Conservation (phyloP, 2,888 invertebrate genomes). For the Phytoseiulus persimilis region DNA sequence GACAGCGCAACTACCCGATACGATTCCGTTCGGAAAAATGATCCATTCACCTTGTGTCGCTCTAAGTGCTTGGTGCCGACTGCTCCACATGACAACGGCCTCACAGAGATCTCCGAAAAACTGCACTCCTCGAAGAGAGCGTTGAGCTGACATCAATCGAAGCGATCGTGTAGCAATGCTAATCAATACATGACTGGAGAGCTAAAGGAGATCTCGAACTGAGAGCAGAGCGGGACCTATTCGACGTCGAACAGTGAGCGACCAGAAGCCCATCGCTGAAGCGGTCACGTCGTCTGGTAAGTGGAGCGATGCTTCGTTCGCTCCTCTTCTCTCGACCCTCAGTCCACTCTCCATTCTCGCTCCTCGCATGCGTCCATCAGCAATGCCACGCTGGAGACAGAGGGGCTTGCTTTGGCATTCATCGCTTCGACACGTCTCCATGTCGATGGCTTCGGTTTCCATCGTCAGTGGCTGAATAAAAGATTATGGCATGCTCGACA, state of each 20-base stretch:
- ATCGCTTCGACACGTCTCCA: not conserved
- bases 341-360: not conserved
- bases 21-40: no score
- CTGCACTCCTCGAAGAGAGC: not conserved
- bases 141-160: not conserved
- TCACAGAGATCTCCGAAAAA: not conserved
- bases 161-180: not conserved
- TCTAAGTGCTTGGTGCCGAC: no score
- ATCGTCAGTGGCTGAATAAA: conserved; percentile 5
- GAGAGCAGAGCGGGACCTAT: not conserved
- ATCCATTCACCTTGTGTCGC: no score
- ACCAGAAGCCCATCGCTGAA: not conserved
- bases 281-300: not conserved
- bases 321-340: not conserved
- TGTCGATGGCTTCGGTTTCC: not conserved
- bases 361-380: not conserved
- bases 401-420: not conserved
- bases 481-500: not conserved
- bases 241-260: not conserved
- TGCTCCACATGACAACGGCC: not conserved
- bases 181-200: not conserved
- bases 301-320: not conserved
- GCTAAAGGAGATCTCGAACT: not conserved
- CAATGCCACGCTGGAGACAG: not conserved
- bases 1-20: no score